Evolutionary conservation across 2,888 invertebrate species (phyloP), one percentile per base, ranked within the genome.

Genomic region (Drosophila leonis): DNA sequence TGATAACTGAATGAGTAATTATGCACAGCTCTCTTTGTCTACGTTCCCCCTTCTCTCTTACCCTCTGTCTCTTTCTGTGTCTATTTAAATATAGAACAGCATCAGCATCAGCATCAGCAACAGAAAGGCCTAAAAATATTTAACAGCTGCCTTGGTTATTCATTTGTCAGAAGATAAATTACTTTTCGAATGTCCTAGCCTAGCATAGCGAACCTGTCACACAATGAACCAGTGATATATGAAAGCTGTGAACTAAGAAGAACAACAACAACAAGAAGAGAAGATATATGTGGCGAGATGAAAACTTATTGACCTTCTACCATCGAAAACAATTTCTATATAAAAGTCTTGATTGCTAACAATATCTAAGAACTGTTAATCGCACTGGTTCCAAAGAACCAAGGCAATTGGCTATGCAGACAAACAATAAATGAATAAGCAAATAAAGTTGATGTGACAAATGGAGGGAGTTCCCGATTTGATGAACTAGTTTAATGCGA

Each of bases 151-250:
- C 18, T 33, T 20, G 24, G 18, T 29, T 52, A 62, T 57, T 31
- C 49, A 13, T 24, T 49, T 27, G 85, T 71, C 13, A 18, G 1
- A 20, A 49, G 80, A 88, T 80, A 80, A 83, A 88, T 83, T 67
- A 57, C 76, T 72, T 75, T 57, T 27, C 33, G 48, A 64, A 29
- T 61, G 35, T 35, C 15, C 55, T 44, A 13, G 7, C 31, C 2
- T 24, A 31, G 13, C 18, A 18, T 31, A 13, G n/a, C 18, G 31
- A 5, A 5, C 8, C 18, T 20, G 12, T 7, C 18, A 51, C 31
- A 64, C 64, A 82, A 88, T 72, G 41, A 62, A 65, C 39, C 62
- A 66, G 44, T 72, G 70, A 88, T 88, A 72, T 68, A 84, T 73
- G 56, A 48, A 49, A 33, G 49, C 49, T 20, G 49, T 8, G 49